Evolutionary conservation across 2,113 vertebrate species (phyloP), one percentile per base, ranked within the genome.

Genomic region (Vulpes vulpes): DNA sequence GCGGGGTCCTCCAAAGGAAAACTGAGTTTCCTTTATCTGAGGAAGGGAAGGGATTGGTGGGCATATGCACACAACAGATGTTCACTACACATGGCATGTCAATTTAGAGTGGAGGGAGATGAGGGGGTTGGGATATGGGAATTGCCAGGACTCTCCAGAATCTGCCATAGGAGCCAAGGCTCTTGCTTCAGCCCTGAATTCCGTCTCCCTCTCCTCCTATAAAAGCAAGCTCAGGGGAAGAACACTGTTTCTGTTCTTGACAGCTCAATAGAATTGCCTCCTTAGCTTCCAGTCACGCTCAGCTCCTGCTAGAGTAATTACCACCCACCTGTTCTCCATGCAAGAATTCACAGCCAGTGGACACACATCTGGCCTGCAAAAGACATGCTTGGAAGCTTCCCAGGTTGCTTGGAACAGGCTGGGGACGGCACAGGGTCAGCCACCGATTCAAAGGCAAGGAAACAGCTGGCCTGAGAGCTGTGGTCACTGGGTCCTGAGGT

Each of bases 301-400:
- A 32, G 96, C 96, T 96, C 65, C 98, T 99, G 98, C 94, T 98
- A 98, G 97, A 98, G 98, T 98, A 95, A 98, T 98, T 98, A 98
- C 97, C 97, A 98, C 98, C 98, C 99, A 99, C 98, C 99, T 99
- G 98, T 98, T 99, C 98, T 98, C 98, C 98, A 98, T 96, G 98
- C 97, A 97, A 96, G 93, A 96, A 79, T 98, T 98, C 98, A 98
- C 97, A 98, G 98, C 98, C 98, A 98, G 98, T 96, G 98, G 98
- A 98, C 97, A 96, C 97, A 98, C 98, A 99, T 98, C 98, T 99
- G 98, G 98, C 98, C 97, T 98, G 95, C 97, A 98, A 98, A 98
- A 98, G 74, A 98, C 98, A 98, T 97, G 76, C 97, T 98, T 99
- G 98, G 98, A 98, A 98, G 91, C 92, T 98, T 98, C 98, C 98